Conservation (phyloP, 2,888 invertebrate genomes). For the Mythimna vitellina region DNA sequence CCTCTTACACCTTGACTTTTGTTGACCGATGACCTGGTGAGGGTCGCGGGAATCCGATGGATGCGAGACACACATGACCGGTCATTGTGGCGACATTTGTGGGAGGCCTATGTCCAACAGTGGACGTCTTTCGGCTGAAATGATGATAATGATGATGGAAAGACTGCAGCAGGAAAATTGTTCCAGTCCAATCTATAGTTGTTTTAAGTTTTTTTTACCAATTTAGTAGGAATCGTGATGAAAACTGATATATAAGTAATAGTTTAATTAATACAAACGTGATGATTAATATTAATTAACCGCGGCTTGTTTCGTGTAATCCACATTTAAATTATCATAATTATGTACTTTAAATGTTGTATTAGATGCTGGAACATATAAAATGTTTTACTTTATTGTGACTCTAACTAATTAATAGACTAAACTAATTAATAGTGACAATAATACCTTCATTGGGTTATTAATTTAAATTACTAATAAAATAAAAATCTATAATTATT, state of each 20-base stretch:
- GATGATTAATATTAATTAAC: conserved; percentile 22
- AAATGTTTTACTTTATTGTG: conserved; percentile 7
- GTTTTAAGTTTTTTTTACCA: neutral
- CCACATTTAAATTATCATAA: conserved; percentile 35
- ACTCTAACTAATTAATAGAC: neutral
- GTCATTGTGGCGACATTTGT: too few relatives aligned
- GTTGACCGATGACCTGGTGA: too few relatives aligned
- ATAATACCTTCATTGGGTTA: neutral
- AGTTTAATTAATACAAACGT: conserved; percentile 16
- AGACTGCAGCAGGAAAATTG: too few relatives aligned
- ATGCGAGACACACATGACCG: too few relatives aligned
- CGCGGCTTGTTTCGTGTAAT: conserved; percentile 16
- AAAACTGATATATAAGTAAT: conserved; percentile 3
- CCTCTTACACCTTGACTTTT: too few relatives aligned
- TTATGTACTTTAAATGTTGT: conserved; percentile 26
- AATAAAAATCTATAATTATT: too few relatives aligned
- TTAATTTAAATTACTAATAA: neutral
- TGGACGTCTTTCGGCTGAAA: too few relatives aligned
- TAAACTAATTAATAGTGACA: neutral
- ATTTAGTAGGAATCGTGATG: conserved; percentile 4
- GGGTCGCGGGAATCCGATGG: too few relatives aligned
- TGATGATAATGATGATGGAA: neutral
- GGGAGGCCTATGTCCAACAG: too few relatives aligned
- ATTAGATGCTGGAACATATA: conserved; percentile 4
- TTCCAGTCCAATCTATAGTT: too few relatives aligned